A percentile compares a stretch with the other conserved stretches of the same genome.
phyloP scores from a whole-genome alignment of 2,797 vertebrate species.

The Sebastes taczanowskii region DNA sequence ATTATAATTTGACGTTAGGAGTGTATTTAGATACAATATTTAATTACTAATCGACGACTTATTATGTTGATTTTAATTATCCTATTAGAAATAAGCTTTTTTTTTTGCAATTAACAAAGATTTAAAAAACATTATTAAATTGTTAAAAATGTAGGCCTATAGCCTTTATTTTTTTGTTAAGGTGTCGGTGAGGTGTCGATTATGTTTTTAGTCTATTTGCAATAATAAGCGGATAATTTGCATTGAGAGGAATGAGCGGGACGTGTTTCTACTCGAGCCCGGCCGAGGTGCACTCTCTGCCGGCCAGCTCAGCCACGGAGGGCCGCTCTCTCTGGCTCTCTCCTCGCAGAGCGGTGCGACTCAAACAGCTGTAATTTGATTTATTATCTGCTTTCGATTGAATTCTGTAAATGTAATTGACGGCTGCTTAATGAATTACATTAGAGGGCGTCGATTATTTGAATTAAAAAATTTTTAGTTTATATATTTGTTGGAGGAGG shows the following conservation, averaged over 20 bases:
- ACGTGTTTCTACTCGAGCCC: constrained; percentile 41
- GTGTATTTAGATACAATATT: not conserved
- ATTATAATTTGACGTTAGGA: not conserved
- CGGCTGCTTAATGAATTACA: constrained; percentile 38
- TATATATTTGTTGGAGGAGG: not conserved
- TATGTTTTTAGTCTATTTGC: not conserved
- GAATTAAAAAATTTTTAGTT: not conserved
- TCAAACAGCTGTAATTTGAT: constrained; percentile 33
- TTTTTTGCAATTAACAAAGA: not conserved
- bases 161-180: not conserved
- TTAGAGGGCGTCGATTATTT: constrained; percentile 31
- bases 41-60: not conserved
- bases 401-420: constrained; percentile 31
- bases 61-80: constrained; percentile 13
- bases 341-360: constrained; percentile 34
- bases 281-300: constrained; percentile 52
- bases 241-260: not conserved
- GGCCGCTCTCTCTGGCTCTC: constrained; percentile 31
- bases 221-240: not conserved
- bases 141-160: not conserved
- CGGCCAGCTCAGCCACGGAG: constrained; percentile 60
- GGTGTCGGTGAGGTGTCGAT: not conserved
- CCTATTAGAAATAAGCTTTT: not conserved
- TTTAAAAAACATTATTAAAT: not conserved
- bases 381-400: constrained; percentile 39